phyloP scores from a whole-genome alignment of 2,888 invertebrate species.

The Trachelus tabidus region DNA sequence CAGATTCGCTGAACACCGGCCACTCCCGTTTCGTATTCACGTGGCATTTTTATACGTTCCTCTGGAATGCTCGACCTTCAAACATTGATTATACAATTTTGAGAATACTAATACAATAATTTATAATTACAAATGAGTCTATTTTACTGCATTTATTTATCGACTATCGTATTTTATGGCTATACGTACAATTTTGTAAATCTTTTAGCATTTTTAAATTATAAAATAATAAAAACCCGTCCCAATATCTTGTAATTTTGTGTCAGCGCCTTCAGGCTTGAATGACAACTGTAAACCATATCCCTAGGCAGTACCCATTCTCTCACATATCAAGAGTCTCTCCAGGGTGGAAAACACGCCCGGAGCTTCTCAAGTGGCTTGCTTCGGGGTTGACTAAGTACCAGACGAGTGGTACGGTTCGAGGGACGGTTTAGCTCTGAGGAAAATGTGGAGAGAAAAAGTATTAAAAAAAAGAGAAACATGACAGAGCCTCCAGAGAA shows the following conservation, averaged over 20 bases:
- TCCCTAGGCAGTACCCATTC: not conserved
- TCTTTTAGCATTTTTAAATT: not conserved
- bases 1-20: not conserved
- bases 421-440: not conserved
- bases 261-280: not conserved
- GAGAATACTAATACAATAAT: not conserved
- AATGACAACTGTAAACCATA: not conserved
- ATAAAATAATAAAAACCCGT: not conserved
- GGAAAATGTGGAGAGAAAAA: not conserved
- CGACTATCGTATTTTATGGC: not conserved
- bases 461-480: not conserved
- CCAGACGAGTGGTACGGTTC: not conserved
- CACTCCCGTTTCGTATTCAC: not conserved
- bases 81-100: not conserved
- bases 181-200: too few relatives aligned
- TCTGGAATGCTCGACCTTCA: not conserved
- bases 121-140: not conserved
- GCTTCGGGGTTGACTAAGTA: not conserved
- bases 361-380: constrained; percentile 1
- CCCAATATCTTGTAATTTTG: not conserved
- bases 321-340: constrained; percentile 2
- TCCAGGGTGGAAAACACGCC: not conserved
- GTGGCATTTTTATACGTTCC: not conserved
- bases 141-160: not conserved
- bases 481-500: not conserved